These are phyloP conservation scores for Centroberyx gerrardi DNA, from an alignment of 2,797 vertebrate species.

Conservation along the genomic window DNA sequence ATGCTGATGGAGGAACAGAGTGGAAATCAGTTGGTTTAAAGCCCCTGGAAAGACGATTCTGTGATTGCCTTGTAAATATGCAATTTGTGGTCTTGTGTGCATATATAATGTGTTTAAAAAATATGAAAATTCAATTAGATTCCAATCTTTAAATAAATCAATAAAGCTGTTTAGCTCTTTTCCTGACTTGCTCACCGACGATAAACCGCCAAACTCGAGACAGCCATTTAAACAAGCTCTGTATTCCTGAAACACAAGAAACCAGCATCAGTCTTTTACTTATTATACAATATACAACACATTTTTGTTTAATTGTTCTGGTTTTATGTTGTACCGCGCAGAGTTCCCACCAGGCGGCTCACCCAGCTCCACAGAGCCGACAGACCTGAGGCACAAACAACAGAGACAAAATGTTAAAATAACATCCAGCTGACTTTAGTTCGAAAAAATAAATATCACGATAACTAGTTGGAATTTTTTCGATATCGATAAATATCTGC, in stretches of 20 bases:
- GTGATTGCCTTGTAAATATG: too few species aligned
- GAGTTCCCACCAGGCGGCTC: constrained; percentile 69
- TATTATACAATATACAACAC: too few species aligned
- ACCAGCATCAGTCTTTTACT: too few species aligned
- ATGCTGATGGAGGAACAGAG: constrained; percentile 53
- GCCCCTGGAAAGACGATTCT: too few species aligned
- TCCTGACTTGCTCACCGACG: constrained; percentile 62
- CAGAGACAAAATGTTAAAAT: not conserved
- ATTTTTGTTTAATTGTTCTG: not conserved
- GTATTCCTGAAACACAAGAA: constrained; percentile 67
- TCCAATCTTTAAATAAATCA: not conserved
- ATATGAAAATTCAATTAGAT: too few species aligned
- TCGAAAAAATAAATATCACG: not conserved
- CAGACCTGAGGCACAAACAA: constrained; percentile 66
- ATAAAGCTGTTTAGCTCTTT: constrained; percentile 18
- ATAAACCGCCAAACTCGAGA: constrained; percentile 71
- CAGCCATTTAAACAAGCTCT: constrained; percentile 67
- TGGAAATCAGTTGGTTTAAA: not conserved
- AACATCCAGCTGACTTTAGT: not conserved
- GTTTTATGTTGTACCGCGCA: constrained; percentile 67
- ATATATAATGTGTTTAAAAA: too few species aligned
- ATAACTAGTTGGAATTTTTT: too few species aligned
- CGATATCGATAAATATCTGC: too few species aligned
- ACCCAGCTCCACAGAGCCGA: constrained; percentile 81
- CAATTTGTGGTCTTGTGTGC: too few species aligned